Conservation (phyloP, 2,797 vertebrate species). For the Ambastaia sidthimunki region DNA sequence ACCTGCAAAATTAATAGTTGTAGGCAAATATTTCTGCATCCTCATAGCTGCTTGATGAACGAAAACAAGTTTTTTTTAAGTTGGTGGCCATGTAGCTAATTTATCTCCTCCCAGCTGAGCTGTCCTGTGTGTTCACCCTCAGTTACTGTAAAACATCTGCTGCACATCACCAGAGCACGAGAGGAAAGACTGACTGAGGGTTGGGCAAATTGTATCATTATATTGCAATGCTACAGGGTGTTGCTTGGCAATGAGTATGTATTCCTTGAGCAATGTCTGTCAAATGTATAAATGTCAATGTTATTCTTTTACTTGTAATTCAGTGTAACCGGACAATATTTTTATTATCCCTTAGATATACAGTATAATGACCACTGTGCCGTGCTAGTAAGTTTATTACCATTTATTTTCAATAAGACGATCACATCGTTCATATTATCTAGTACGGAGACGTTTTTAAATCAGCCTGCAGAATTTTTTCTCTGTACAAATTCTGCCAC, state of each 20-base stretch:
- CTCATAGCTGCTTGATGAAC: conserved; percentile 48
- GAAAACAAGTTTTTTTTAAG: conserved; percentile 59
- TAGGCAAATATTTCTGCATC: background rate
- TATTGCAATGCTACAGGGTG: background rate
- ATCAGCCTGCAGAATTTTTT: background rate
- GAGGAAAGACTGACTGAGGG: conserved; percentile 31
- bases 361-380: background rate
- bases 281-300: background rate
- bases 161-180: conserved; percentile 54
- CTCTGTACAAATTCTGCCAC: background rate
- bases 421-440: background rate
- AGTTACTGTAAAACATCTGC: conserved; percentile 42
- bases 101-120: conserved; percentile 35
- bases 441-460: background rate
- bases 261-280: background rate
- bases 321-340: too few relatives aligned
- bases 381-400: conserved; percentile 26
- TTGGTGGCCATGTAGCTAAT: conserved; percentile 45
- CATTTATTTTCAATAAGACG: conserved; percentile 18
- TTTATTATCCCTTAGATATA: background rate
- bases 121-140: conserved; percentile 29
- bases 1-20: background rate
- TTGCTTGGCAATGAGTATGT: conserved; percentile 1
- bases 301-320: background rate
- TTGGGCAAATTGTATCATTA: conserved; percentile 1